Evolutionary conservation across 2,797 vertebrate species (phyloP).

Genomic region (Periophthalmus magnuspinnatus): DNA sequence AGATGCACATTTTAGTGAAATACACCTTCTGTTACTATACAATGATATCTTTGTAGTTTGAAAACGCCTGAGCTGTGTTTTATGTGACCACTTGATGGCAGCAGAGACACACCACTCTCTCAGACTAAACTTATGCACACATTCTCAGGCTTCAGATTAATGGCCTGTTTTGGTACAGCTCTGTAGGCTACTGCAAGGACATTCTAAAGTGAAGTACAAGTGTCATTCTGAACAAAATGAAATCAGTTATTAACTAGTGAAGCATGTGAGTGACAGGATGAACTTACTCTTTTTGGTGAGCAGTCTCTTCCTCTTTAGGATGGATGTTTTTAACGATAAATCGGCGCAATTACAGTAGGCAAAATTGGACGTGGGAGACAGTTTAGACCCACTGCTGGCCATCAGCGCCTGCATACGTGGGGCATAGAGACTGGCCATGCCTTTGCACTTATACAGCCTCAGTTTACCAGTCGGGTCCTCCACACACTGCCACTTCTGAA

Average conservation of each 20-base stretch:
- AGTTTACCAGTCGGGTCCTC: constrained; percentile 89
- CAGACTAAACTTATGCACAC: constrained; percentile 43
- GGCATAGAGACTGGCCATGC: constrained; percentile 75
- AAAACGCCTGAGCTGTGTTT: neutral
- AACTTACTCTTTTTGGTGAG: constrained; percentile 88
- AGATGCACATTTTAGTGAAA: constrained; percentile 18
- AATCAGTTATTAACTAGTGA: constrained; percentile 40
- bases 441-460: constrained; percentile 93
- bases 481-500: constrained; percentile 96
- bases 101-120: constrained; percentile 43
- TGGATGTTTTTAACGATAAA: constrained; percentile 70
- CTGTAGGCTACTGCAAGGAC: constrained; percentile 44
- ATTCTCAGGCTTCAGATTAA: constrained; percentile 45
- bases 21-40: constrained; percentile 10
- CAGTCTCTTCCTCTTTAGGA: constrained; percentile 79
- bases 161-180: constrained; percentile 44
- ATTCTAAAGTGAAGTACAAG: constrained; percentile 48
- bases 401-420: constrained; percentile 75
- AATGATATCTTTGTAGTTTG: neutral
- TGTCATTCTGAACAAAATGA: constrained; percentile 39
- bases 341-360: constrained; percentile 83
- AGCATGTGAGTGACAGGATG: constrained; percentile 24
- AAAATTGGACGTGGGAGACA: constrained; percentile 59
- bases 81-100: constrained; percentile 69
- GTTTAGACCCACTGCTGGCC: constrained; percentile 78